These are phyloP conservation scores for Diceros bicornis DNA, from an alignment of 2,797 vertebrate species.

Conservation along the genomic window DNA sequence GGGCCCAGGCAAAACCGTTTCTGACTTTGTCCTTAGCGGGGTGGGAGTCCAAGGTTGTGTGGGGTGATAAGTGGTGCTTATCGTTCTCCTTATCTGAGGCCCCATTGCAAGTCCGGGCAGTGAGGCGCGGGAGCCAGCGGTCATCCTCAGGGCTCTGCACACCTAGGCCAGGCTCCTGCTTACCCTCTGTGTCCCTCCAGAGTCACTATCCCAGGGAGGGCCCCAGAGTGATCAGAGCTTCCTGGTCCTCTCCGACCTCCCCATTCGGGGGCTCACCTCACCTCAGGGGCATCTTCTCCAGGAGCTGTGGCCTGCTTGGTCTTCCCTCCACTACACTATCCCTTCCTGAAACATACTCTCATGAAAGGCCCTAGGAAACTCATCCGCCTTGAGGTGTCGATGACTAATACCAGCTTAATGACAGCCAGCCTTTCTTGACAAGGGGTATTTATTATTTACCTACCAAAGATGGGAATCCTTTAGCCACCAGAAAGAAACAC, in stretches of 20 bases:
- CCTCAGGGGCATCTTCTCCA: background rate
- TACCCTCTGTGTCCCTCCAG: background rate
- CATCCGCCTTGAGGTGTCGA: background rate
- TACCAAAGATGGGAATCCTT: background rate
- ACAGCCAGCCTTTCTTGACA: background rate
- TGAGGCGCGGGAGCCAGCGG: slow-evolving; percentile 29
- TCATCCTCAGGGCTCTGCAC: background rate
- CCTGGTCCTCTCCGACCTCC: background rate
- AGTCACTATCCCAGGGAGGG: background rate
- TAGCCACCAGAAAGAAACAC: background rate
- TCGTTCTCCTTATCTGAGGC: slow-evolving; percentile 73
- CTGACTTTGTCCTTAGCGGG: slow-evolving; percentile 75
- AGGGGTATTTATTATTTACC: background rate
- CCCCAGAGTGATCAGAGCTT: background rate
- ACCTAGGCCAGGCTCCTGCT: background rate
- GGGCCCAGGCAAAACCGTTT: slow-evolving; percentile 54
- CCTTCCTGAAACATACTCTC: background rate
- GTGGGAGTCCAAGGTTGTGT: slow-evolving; percentile 73
- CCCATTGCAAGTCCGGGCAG: background rate
- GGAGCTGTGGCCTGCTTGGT: background rate
- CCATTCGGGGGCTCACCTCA: background rate
- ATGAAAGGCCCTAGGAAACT: background rate
- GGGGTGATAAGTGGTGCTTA: slow-evolving; percentile 68
- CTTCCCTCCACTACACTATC: rapidly evolving
- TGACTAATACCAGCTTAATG: background rate